These are phyloP conservation scores for Eueremaeus valkanovi DNA, from an alignment of 2,888 invertebrate genomes.

Conservation along the genomic window DNA sequence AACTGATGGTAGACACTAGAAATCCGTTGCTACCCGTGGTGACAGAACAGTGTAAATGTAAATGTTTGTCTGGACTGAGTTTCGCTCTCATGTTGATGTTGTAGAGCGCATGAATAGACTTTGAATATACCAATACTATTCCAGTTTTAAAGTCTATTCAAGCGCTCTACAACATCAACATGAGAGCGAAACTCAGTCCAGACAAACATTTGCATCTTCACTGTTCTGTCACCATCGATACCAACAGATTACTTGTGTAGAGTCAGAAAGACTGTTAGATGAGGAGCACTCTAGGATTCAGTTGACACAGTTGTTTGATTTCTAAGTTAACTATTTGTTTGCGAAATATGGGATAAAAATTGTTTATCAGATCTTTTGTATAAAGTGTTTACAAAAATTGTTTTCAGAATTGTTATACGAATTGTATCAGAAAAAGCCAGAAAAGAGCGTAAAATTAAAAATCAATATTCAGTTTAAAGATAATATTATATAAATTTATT, in stretches of 20 bases:
- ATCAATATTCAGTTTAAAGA: background rate
- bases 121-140: no score
- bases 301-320: conserved; percentile 8
- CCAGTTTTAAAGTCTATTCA: background rate
- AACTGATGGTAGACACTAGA: no score
- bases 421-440: no score
- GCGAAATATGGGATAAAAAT: background rate
- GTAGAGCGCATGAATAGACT: background rate
- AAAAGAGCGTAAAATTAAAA: background rate
- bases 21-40: no score
- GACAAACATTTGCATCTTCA: no score
- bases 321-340: background rate
- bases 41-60: no score
- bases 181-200: no score
- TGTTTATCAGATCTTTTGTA: background rate
- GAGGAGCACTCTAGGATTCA: conserved; percentile 30
- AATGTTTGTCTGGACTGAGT: no score
- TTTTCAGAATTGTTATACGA: background rate
- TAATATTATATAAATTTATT: background rate
- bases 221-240: no score
- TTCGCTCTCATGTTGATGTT: no score
- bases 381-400: background rate
- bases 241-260: background rate
- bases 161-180: no score
- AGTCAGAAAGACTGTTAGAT: background rate